Percentiles rank a stretch among this genome's conserved stretches.
Evolutionary conservation across 2,888 invertebrate species (phyloP).

Genomic region (Nomada fabriciana): DNA sequence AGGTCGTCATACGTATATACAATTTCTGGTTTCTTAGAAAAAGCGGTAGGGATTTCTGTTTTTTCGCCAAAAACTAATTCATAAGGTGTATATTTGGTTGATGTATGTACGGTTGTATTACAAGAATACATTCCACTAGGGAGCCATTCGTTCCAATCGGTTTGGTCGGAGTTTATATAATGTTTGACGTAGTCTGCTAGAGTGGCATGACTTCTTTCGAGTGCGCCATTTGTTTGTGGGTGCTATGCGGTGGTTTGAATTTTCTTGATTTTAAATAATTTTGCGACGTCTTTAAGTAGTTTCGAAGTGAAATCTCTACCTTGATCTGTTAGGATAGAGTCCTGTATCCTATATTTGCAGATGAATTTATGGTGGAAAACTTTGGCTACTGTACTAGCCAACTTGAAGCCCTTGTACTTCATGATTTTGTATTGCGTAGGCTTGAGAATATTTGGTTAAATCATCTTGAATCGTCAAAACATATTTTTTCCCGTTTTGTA

Average conservation of each 20-base stretch:
- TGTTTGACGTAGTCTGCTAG: slow-evolving; percentile 11
- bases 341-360: background rate
- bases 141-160: slow-evolving; percentile 4
- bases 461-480: slow-evolving; percentile 8
- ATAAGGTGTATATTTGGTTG: slow-evolving; percentile 7
- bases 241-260: slow-evolving; percentile 4
- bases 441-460: slow-evolving; percentile 2
- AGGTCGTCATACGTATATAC: slow-evolving; percentile 5
- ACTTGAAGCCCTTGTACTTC: no score
- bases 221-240: slow-evolving; percentile 3
- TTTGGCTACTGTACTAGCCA: background rate
- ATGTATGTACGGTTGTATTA: background rate
- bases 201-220: slow-evolving; percentile 12
- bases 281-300: background rate
- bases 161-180: slow-evolving; percentile 12
- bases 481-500: slow-evolving; percentile 7
- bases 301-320: slow-evolving; percentile 5
- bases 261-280: slow-evolving; percentile 4
- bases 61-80: slow-evolving; percentile 13
- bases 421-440: slow-evolving; percentile 5
- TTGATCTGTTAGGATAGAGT: slow-evolving; percentile 3
- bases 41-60: background rate
- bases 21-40: slow-evolving; percentile 8
- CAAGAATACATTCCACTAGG: background rate
- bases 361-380: background rate